Percentiles rank a stretch among this genome's conserved stretches.
Evolutionary conservation across 64 coral and sea anemone species (phyloP).

Genomic region (Orbicella faveolata): DNA sequence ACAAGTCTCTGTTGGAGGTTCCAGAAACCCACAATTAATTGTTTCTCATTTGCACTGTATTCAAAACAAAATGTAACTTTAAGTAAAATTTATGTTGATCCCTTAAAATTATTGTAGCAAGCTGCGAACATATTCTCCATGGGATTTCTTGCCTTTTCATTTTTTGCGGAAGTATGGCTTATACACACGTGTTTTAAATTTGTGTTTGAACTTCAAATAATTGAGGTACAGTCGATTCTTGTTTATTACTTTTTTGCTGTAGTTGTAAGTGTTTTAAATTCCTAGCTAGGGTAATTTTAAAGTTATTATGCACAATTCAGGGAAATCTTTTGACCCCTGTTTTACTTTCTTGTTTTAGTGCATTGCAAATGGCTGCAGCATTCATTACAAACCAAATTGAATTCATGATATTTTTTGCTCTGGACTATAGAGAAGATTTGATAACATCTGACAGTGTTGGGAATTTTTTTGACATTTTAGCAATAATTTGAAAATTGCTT

Average conservation of each 20-base stretch:
- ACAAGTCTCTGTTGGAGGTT: not conserved
- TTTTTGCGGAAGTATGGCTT: too few relatives aligned
- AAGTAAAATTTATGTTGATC: not conserved
- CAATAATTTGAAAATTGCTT: not conserved
- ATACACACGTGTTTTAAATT: too few relatives aligned
- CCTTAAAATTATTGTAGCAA: not conserved
- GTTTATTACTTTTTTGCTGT: not conserved
- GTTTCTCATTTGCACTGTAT: not conserved
- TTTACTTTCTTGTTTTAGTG: not conserved
- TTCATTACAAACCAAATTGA: not conserved
- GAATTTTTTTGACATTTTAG: not conserved
- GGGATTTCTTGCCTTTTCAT: not conserved
- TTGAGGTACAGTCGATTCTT: not conserved
- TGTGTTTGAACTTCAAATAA: not conserved
- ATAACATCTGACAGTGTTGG: not conserved
- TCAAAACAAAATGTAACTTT: conserved; percentile 31
- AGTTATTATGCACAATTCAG: too few relatives aligned
- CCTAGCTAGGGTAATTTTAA: too few relatives aligned
- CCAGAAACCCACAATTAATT: not conserved
- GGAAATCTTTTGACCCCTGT: not conserved
- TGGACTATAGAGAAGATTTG: not conserved
- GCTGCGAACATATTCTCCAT: not conserved
- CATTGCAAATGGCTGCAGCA: not conserved
- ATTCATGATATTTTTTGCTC: not conserved
- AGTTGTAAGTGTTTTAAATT: too few relatives aligned